These are phyloP conservation scores for Halichondria panicea DNA, from an alignment of 37 sponge, comb jelly and placozoan species.

Conservation along the genomic window DNA sequence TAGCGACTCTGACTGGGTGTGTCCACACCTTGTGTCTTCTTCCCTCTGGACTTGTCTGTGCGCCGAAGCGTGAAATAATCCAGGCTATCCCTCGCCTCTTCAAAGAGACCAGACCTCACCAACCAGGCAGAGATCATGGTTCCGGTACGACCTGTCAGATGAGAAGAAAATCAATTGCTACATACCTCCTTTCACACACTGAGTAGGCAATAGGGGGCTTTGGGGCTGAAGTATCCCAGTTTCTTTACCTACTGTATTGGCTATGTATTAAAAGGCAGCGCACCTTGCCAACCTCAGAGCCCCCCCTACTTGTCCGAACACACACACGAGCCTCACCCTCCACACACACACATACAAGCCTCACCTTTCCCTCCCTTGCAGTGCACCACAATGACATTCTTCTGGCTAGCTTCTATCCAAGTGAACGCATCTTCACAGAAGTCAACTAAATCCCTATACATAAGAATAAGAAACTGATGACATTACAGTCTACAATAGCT, in stretches of 20 bases:
- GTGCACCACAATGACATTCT: conserved; percentile 75
- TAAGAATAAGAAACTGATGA: neutral
- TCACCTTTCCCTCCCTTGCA: conserved; percentile 84
- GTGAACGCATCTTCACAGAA: conserved; percentile 54
- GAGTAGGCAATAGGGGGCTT: no score
- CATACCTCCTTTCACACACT: no score
- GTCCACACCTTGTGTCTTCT: conserved; percentile 73
- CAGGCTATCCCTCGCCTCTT: conserved; percentile 42
- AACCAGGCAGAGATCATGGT: conserved; percentile 57
- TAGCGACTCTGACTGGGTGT: conserved; percentile 76
- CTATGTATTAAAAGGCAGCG: no score
- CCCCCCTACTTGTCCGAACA: neutral
- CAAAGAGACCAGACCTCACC: conserved; percentile 50
- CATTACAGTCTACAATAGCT: neutral
- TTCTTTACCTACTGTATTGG: no score
- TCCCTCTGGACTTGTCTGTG: conserved; percentile 50
- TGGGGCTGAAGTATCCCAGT: no score
- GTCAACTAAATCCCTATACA: conserved; percentile 48
- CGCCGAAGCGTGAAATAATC: conserved; percentile 60
- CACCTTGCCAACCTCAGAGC: neutral
- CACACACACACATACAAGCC: conserved; percentile 13
- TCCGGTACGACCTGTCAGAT: conserved; percentile 48
- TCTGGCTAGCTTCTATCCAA: conserved; percentile 46
- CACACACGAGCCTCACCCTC: neutral
- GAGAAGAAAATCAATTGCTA: neutral